Base-by-base conservation (phyloP, 2,797 vertebrate species). In the Rhinichthys osculus region DNA sequence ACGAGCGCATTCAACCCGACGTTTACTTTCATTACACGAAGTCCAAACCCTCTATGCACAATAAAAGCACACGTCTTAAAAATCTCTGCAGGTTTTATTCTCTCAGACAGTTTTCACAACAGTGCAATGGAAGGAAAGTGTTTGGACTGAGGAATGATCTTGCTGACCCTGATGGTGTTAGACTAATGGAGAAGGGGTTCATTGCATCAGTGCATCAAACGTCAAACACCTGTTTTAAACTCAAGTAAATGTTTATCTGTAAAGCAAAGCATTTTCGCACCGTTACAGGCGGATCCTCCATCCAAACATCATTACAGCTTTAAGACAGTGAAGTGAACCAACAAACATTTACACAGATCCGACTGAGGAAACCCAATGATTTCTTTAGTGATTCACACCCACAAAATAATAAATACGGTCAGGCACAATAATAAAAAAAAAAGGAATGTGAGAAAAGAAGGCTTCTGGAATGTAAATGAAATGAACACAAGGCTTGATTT, bases 21-120 rank as follows among this genome's bases (percentile, higher is more conserved):
- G 5, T 50, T 14, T 16, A 9, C 42, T 23, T 44, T 13, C 35
- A 27, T 7, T n/a, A 23, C 0, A 23, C 3, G 3, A 10, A 10
- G 23, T 27, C 11, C 0, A 35, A 14, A 23, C 16, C 7, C 6
- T 47, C 27, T 0, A 23, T 3, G 35, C 3, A 7, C 35, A 82
- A 82, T 73, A 73, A 82, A 59, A 47, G 2, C 38, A 35, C 52
- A 33, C 27, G 5, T 76, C 21, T 76, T 76, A 76, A 66, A 67
- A 66, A 23, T 59, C 27, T 73, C 57, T 47, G 35, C 30, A 59
- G 2, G 30, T 30, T 82, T 82, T 82, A 72, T 82, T 78, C 54
- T 21, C 59, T 81, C 40, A 67, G n/a, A 79, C 66, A 23, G 54
- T n/a, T 23, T 23, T 21, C 23, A 82, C 50, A 50, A 59, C 54